phyloP scores from a whole-genome alignment of 23 tunicate species.

The Trididemnum clinides region DNA sequence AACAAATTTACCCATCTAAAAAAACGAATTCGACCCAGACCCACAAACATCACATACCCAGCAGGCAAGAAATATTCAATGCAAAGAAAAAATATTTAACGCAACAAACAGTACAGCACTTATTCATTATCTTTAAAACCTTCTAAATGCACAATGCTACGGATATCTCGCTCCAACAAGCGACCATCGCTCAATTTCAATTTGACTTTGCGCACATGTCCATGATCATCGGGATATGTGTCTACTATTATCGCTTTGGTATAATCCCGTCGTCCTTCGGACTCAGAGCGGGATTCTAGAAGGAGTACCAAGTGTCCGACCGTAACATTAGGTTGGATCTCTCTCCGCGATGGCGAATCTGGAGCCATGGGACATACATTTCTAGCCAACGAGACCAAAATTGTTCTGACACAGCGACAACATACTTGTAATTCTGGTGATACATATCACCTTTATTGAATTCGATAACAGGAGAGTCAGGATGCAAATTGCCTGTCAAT shows the following conservation, averaged over 20 bases:
- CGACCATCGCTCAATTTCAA: not conserved
- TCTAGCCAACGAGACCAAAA: not conserved
- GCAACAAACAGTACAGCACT: too few relatives aligned
- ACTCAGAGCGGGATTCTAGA: not conserved
- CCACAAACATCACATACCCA: too few relatives aligned
- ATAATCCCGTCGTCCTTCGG: conserved; percentile 15
- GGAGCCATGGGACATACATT: conserved; percentile 18
- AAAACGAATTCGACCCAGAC: too few relatives aligned
- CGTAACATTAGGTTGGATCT: not conserved
- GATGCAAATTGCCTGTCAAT: conserved; percentile 2
- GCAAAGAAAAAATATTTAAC: too few relatives aligned
- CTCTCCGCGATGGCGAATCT: conserved; percentile 13
- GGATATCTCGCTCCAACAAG: not conserved
- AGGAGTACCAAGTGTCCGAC: conserved; percentile 9
- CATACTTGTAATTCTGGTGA: conserved; percentile 9
- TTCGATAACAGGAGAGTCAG: not conserved
- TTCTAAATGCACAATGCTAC: conserved; percentile 15
- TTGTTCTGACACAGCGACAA: conserved; percentile 12
- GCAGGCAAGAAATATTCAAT: too few relatives aligned
- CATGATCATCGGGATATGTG: not conserved
- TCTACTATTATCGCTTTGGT: not conserved
- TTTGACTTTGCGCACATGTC: not conserved
- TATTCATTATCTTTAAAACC: too few relatives aligned
- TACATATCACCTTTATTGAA: not conserved
- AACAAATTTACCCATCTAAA: too few relatives aligned